phyloP scores from a whole-genome alignment of 2,797 vertebrate species.

The Alectoris magna region DNA sequence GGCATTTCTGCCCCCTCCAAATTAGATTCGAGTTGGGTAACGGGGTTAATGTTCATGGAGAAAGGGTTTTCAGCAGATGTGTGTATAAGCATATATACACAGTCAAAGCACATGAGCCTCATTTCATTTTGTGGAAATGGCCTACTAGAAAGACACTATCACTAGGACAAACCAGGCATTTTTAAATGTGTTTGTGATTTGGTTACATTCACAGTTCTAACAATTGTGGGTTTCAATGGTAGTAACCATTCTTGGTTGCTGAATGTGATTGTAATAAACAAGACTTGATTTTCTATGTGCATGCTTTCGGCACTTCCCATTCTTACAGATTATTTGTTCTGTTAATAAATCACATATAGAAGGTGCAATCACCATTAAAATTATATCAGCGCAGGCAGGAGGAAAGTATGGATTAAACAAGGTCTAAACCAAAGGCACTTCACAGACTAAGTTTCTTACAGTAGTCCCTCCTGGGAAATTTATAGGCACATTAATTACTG shows the following conservation, averaged over 20 bases:
- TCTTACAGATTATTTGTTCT: conserved; percentile 27
- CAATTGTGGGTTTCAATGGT: not conserved
- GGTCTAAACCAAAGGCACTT: conserved; percentile 20
- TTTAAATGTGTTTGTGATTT: not conserved
- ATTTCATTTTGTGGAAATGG: not conserved
- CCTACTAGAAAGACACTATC: not conserved
- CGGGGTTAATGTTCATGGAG: not conserved
- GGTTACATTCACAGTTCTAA: not conserved
- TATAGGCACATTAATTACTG: conserved; percentile 15
- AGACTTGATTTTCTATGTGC: not conserved
- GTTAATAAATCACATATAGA: conserved; percentile 10
- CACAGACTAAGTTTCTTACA: not conserved
- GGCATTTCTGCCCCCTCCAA: not conserved
- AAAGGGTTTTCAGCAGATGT: not conserved
- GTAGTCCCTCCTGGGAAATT: conserved; percentile 20
- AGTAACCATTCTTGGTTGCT: not conserved
- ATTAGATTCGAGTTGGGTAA: not conserved
- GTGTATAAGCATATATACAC: not conserved
- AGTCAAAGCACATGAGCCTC: not conserved
- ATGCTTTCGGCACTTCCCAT: not conserved
- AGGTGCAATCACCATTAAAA: conserved; percentile 23
- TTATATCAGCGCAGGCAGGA: not conserved
- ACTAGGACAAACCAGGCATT: not conserved
- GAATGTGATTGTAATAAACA: not conserved
- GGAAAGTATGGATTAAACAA: conserved; percentile 25